phyloP scores from a whole-genome alignment of 1,140 invertebrate species.

The Hylaeus anthracinus region DNA sequence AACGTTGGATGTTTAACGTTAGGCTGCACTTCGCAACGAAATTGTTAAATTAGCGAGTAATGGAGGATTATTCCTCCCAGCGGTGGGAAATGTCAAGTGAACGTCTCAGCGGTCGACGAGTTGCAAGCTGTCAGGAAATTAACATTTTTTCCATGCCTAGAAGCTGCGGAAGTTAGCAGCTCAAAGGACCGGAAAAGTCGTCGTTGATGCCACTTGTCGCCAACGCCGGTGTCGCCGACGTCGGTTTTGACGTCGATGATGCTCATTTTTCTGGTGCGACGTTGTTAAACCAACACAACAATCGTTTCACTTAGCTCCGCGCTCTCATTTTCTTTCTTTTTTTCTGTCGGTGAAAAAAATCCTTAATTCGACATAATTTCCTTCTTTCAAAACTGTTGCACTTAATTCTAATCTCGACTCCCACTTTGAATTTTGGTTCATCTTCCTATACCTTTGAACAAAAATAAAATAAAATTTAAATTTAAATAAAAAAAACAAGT shows the following conservation, averaged over 20 bases:
- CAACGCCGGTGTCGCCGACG: slow-evolving; percentile 27
- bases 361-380: neutral
- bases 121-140: slow-evolving; percentile 43
- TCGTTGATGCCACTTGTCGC: slow-evolving; percentile 41
- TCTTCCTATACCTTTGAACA: neutral
- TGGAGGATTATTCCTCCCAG: slow-evolving; percentile 14
- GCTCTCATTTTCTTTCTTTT: neutral
- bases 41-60: slow-evolving; percentile 9
- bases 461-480: too few species aligned
- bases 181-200: slow-evolving; percentile 47
- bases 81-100: slow-evolving; percentile 12
- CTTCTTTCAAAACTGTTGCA: neutral
- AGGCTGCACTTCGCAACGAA: neutral
- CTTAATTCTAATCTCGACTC: neutral
- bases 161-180: slow-evolving; percentile 41
- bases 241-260: slow-evolving; percentile 40
- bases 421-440: neutral
- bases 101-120: slow-evolving; percentile 30
- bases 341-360: neutral
- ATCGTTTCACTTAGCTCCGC: slow-evolving; percentile 33
- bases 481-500: too few species aligned
- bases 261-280: slow-evolving; percentile 32
- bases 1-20: neutral
- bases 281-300: slow-evolving; percentile 53
- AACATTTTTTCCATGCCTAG: slow-evolving; percentile 48